Conservation (phyloP, 92 coral and sea anemone genomes). For the Zoanthus sansibaricus region DNA sequence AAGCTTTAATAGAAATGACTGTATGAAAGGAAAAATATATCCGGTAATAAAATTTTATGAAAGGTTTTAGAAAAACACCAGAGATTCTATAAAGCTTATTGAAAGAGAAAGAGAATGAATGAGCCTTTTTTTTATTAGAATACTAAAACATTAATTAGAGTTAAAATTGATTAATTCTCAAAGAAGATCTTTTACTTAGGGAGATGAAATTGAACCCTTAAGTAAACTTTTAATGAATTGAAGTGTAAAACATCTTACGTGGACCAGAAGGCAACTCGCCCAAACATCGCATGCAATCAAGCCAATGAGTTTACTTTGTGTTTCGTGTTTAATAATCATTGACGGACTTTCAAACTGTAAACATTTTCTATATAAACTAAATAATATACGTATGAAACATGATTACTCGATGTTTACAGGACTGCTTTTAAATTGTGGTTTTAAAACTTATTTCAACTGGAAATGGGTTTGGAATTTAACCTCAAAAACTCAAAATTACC, state of each 20-base stretch:
- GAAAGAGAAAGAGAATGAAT: background rate
- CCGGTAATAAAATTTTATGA: slow-evolving; percentile 10
- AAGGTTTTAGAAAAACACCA: background rate
- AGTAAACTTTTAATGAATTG: background rate
- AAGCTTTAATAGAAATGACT: background rate
- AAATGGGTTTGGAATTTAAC: background rate
- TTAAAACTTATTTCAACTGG: background rate
- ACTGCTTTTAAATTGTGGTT: background rate
- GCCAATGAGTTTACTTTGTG: background rate
- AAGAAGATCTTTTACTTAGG: slow-evolving; percentile 6
- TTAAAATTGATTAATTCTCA: slow-evolving; percentile 25
- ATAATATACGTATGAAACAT: background rate
- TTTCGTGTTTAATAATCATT: background rate
- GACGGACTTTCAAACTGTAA: background rate
- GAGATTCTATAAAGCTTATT: background rate
- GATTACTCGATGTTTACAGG: background rate
- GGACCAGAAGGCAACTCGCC: slow-evolving; percentile 7
- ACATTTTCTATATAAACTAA: background rate
- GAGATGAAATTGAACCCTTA: slow-evolving; percentile 16
- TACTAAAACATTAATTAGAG: slow-evolving; percentile 20
- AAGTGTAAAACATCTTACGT: slow-evolving; percentile 21
- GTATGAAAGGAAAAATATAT: background rate
- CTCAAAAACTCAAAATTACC: no score
- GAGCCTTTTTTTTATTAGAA: background rate
- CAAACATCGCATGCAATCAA: background rate